Conservation (phyloP, 2,797 vertebrate genomes). For the Decapterus maruadsi region DNA sequence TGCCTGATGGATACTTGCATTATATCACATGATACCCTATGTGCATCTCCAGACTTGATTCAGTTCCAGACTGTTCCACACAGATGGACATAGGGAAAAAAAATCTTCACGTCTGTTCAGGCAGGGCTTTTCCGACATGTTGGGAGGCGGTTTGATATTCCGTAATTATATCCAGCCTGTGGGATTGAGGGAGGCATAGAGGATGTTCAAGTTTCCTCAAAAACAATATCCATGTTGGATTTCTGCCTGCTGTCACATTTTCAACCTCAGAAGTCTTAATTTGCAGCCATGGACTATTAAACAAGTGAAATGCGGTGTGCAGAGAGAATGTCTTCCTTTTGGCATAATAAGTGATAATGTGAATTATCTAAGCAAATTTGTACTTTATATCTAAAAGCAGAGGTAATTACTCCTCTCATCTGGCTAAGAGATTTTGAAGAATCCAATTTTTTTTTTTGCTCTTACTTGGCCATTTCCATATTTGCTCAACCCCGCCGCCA, state of each 20-base stretch:
- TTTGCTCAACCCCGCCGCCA: conserved; percentile 14
- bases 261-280: conserved; percentile 25
- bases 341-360: neutral
- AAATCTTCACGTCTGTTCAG: neutral
- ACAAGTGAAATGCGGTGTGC: neutral
- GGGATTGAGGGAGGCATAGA: conserved; percentile 33
- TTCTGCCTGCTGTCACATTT: conserved; percentile 20
- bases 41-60: conserved; percentile 3
- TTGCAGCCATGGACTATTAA: neutral
- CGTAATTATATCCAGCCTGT: conserved; percentile 39
- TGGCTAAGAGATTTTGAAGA: neutral
- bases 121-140: conserved; percentile 19
- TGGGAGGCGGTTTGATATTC: conserved; percentile 12
- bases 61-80: neutral
- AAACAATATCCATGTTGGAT: neutral
- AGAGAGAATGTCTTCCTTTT: conserved; percentile 1
- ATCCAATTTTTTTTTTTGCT: conserved; percentile 15
- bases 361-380: conserved; percentile 25
- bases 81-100: neutral
- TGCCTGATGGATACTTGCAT: neutral
- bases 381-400: neutral
- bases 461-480: conserved; percentile 29
- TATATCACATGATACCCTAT: neutral
- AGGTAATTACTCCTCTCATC: conserved; percentile 18
- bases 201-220: conserved; percentile 4